phyloP scores from a whole-genome alignment of 2,797 vertebrate genomes.

The Poliocrania exsul region DNA sequence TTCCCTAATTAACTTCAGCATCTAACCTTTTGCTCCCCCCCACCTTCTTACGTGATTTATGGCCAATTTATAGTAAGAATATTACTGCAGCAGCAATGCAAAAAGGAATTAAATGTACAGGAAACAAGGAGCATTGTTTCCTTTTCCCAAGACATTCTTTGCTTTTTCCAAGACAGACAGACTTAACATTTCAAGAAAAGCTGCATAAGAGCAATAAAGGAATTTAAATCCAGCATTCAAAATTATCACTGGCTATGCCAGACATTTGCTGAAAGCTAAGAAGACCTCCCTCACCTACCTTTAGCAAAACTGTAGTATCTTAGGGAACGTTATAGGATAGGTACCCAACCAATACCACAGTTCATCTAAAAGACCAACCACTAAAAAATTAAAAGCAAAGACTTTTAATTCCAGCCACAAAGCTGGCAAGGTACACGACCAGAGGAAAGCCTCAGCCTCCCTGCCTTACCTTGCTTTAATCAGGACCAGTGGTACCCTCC shows the following conservation, averaged over 20 bases:
- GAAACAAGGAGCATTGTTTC: neutral
- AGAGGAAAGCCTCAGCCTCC: rapidly evolving
- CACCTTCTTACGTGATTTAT: neutral
- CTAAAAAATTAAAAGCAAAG: neutral
- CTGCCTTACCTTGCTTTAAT: neutral
- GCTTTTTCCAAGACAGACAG: neutral
- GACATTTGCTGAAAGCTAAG: neutral
- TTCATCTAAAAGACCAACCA: neutral
- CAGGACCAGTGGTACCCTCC: neutral
- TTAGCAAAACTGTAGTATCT: neutral
- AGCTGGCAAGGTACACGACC: neutral
- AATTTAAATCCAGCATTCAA: neutral
- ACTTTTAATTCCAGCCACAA: neutral
- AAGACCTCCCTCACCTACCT: neutral
- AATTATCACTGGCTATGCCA: neutral
- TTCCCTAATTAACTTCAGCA: neutral
- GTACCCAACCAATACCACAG: neutral
- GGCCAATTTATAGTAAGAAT: neutral
- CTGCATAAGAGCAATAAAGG: neutral
- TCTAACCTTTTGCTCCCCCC: neutral
- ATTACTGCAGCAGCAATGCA: neutral
- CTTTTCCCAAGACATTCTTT: neutral
- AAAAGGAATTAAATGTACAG: neutral
- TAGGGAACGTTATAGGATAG: neutral
- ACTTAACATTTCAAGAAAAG: neutral